These are phyloP conservation scores for Colaptes auratus DNA, from an alignment of 2,113 vertebrate genomes.

Conservation along the genomic window DNA sequence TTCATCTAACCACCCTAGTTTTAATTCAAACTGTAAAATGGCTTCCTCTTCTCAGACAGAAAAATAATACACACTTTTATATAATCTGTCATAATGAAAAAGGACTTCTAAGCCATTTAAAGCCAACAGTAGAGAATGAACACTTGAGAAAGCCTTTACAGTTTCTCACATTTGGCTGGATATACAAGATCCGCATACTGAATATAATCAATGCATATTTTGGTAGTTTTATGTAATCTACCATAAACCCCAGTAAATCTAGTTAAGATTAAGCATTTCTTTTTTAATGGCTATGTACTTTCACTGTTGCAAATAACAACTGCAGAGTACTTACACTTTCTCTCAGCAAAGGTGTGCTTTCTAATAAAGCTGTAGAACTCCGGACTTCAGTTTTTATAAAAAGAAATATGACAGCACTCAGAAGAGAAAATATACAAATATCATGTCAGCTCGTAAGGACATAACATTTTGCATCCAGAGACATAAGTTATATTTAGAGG, in stretches of 20 bases:
- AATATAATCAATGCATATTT: background rate
- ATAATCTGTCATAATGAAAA: background rate
- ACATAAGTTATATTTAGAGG: background rate
- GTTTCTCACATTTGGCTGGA: background rate
- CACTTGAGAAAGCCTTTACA: background rate
- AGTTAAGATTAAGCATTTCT: background rate
- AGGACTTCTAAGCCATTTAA: background rate
- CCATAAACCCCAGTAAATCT: background rate
- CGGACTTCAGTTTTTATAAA: slow-evolving; percentile 87
- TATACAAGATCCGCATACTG: background rate
- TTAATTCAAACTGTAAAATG: background rate
- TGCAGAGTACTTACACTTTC: slow-evolving; percentile 80
- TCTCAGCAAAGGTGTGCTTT: slow-evolving; percentile 78
- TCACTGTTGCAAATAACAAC: background rate
- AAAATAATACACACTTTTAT: background rate
- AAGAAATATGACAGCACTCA: slow-evolving; percentile 89
- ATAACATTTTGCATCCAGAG: background rate
- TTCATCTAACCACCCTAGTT: background rate
- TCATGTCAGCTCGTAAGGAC: background rate
- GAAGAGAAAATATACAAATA: slow-evolving; percentile 60
- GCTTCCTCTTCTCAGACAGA: background rate
- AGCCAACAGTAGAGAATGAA: background rate
- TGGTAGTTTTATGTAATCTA: background rate
- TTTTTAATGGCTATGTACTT: background rate
- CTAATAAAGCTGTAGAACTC: slow-evolving; percentile 51